Evolutionary conservation across 2,888 invertebrate genomes (phyloP), one percentile per base, ranked within the genome.

Genomic region (Hydropsyche betteni): DNA sequence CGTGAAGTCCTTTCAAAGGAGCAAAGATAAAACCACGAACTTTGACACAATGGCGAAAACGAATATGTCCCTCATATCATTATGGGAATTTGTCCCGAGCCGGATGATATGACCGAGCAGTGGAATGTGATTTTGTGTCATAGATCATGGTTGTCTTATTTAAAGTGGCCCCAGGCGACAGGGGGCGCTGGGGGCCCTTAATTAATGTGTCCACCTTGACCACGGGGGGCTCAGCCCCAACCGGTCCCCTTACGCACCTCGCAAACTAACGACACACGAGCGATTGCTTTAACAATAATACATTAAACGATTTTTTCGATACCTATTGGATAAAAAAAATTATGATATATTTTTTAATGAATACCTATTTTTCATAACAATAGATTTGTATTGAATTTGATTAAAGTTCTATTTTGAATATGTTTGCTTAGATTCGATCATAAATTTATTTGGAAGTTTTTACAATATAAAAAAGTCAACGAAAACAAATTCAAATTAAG

Each of bases 121-220:
- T 68, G 74, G 74, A 74, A 74, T 74, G 74, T 74, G 55, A 74
- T 69, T 69, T n/a, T 36, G 33, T 68, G 69, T 74, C 74, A 74
- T 74, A 74, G 74, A 74, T 74, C 74, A 74, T 58, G 74, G 52
- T 70, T 70, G 70, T 53, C 70, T 70, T 70, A 70, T 70, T 70
- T 70, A 70, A 70, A 53, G 53, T 36, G 70, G 52, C 53, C 14
- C 51, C 53, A 34, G 51, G 53, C 24, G 70, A 53, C 52, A 70
- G 6, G 70, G 69, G 69, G 75, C 55, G 77, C 58, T 33, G 73
- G 73, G 70, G 50, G 51, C 70, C 74, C 69, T 75, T 77, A 77
- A 77, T 77, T 68, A 75, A 77, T 75, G 75, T 77, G 77, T 75
- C 77, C 77, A 77, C 77, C 75, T 75, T 74, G 70, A 69, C 73